Base-by-base conservation (phyloP, 2,113 vertebrate genomes). In the Toxotes chatareus region DNA sequence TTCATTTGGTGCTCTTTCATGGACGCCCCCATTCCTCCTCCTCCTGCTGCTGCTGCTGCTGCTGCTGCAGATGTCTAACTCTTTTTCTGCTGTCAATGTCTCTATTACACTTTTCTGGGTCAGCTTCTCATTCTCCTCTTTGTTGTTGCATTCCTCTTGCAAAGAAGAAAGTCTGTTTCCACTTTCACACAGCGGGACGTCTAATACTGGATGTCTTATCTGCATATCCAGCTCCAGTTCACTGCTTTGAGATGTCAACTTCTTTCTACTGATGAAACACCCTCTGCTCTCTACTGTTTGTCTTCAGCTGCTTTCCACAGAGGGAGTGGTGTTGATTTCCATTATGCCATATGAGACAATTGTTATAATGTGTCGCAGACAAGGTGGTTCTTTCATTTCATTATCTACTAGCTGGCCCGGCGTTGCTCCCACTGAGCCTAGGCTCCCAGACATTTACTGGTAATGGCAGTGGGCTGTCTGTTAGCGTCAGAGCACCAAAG, bases 1-100 rank as follows among this genome's bases (percentile, higher is more conserved):
- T 91, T 89, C 87, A 92, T 87, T 80, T 83, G 90, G 53, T 87
- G 83, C 88, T 91, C 77, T 85, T 91, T 88, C 85, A 82, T 63
- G 42, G 80, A 89, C 11, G 73, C 82, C 76, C 82, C 76, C 68
- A 36, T 55, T 71, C 68, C 62, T 79, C 75, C 82, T 75, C 73
- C 79, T 67, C 61, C 82, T 64, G 23, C 23, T 61, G 7, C 59
- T 32, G 21, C 60, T 40, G 62, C 76, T 80, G 73, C 86, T 27
- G 27, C 76, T 80, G 73, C 86, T 85, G 83, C 87, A 86, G 79
- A 87, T 51, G 47, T 81, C 73, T 66, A 38, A 46, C 68, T 79
- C 84, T 55, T 80, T 46, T 57, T 55, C 61, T 79, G 6, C 80
- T 75, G 63, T 49, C 64, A 53, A 86, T 69, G 64, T 91, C 87